Conservation (phyloP, 2,797 vertebrate genomes). For the Peromyscus nudipes region DNA sequence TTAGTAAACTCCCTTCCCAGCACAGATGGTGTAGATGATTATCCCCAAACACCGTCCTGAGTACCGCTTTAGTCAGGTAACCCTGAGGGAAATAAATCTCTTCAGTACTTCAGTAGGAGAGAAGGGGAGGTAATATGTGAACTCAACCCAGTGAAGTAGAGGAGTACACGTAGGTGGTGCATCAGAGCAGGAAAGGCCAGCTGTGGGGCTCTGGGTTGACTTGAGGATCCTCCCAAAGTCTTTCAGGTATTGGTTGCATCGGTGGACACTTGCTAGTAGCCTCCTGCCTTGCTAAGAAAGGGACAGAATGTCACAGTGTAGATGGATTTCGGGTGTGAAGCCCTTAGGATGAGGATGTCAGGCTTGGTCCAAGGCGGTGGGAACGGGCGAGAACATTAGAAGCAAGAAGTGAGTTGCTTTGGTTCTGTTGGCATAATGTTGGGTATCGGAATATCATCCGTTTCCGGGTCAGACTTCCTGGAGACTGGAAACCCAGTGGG, state of each 20-base stretch:
- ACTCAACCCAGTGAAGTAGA: background rate
- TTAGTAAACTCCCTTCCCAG: background rate
- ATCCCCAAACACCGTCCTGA: background rate
- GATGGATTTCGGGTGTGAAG: background rate
- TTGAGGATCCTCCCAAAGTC: background rate
- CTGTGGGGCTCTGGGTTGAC: fast-evolving
- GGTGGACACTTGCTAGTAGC: background rate
- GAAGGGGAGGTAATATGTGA: background rate
- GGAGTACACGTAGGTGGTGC: fast-evolving
- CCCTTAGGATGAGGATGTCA: background rate
- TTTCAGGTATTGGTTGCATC: background rate
- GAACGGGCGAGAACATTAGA: fast-evolving
- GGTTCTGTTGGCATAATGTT: background rate
- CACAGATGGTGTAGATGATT: background rate
- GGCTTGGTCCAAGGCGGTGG: background rate
- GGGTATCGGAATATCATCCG: background rate
- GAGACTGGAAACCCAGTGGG: background rate
- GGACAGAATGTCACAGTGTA: background rate
- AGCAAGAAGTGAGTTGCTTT: background rate
- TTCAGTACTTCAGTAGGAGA: background rate
- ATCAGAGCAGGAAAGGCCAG: background rate
- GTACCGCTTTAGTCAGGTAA: background rate
- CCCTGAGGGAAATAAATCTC: background rate
- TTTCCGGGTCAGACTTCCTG: background rate
- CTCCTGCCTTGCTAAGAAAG: background rate